Evolutionary conservation across 2,797 vertebrate species (phyloP).

Genomic region (Crax fasciolata): DNA sequence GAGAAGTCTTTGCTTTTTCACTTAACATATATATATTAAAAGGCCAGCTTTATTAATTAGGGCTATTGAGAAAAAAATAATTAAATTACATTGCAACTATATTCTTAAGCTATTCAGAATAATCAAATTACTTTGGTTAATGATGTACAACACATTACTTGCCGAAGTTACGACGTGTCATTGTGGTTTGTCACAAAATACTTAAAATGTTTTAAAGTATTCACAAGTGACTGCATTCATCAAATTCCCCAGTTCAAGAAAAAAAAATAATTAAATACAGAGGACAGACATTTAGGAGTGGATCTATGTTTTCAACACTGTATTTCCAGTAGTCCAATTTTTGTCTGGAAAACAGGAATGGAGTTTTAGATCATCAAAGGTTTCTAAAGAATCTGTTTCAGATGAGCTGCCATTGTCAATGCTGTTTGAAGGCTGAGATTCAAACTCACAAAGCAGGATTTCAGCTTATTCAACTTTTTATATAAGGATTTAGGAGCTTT

Average conservation of each 20-base stretch:
- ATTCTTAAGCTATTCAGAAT: background rate
- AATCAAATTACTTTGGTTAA: background rate
- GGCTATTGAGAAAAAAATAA: background rate
- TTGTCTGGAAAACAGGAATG: conserved; percentile 8
- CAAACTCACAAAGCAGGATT: background rate
- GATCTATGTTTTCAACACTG: background rate
- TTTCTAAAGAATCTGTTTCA: conserved; percentile 13
- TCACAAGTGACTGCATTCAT: background rate
- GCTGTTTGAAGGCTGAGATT: conserved; percentile 19
- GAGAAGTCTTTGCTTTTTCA: background rate
- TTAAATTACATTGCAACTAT: background rate
- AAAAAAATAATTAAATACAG: background rate
- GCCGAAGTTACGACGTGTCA: background rate
- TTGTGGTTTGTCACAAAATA: conserved; percentile 2
- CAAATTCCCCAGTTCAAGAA: background rate
- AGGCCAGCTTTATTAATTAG: background rate
- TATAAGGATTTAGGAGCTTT: background rate
- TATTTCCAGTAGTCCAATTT: background rate
- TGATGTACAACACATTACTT: background rate
- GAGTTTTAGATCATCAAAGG: background rate
- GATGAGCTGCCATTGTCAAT: background rate
- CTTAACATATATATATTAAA: background rate
- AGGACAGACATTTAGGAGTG: background rate
- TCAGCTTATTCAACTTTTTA: background rate
- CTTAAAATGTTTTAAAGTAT: background rate